These are phyloP conservation scores for Tympanoctomys barrerae DNA, from an alignment of 2,797 vertebrate species.

Conservation along the genomic window DNA sequence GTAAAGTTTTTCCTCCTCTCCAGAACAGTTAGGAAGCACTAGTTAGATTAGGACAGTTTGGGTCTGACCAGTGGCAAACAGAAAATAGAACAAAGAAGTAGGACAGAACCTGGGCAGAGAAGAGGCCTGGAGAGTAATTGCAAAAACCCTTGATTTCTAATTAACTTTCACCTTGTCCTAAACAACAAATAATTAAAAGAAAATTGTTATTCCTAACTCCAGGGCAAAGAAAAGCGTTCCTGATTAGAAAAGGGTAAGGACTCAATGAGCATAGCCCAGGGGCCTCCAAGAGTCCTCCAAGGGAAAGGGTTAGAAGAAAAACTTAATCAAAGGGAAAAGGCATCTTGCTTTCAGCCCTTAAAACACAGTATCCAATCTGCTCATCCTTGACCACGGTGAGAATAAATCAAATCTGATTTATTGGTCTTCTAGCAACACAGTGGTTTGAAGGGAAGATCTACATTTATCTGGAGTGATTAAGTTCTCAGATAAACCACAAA, in stretches of 20 bases:
- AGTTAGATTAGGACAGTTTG: background rate
- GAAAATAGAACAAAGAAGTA: background rate
- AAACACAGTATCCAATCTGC: background rate
- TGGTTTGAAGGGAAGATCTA: background rate
- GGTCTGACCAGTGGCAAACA: background rate
- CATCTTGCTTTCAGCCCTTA: background rate
- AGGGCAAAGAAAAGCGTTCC: accelerated
- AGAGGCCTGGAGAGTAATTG: background rate
- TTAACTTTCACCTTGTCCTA: background rate
- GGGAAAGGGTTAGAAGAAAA: background rate
- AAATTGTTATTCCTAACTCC: background rate
- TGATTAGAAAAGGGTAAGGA: background rate
- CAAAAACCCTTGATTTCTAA: background rate
- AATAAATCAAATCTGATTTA: background rate
- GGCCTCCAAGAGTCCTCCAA: background rate
- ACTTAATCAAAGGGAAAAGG: background rate
- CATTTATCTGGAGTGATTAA: background rate
- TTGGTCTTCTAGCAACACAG: background rate
- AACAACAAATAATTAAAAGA: background rate
- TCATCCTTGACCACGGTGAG: background rate
- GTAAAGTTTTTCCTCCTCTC: background rate
- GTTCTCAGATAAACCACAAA: background rate
- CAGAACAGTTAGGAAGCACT: background rate
- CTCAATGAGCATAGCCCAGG: background rate
- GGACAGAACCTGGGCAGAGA: too few relatives aligned